Percentiles rank a stretch among this genome's conserved stretches.
These are phyloP conservation scores for Amblyraja radiata DNA, from an alignment of 2,797 vertebrate species.

Conservation along the genomic window DNA sequence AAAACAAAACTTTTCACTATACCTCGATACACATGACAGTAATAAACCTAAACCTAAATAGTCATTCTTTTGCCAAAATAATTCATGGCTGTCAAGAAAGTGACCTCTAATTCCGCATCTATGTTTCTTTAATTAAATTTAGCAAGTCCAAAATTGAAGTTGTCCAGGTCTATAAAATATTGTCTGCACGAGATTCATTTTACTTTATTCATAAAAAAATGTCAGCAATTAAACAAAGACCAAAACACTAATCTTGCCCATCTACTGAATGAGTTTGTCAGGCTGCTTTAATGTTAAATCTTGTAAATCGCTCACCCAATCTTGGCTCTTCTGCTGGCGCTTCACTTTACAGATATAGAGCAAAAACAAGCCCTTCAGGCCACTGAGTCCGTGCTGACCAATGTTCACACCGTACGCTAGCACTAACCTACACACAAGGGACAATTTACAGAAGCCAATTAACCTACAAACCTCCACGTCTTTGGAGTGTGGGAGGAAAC, in stretches of 20 bases:
- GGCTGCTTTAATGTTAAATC: constrained; percentile 6
- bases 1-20: too few relatives aligned
- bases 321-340: not conserved
- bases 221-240: not conserved
- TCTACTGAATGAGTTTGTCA: not conserved
- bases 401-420: too few relatives aligned
- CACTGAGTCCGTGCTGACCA: too few relatives aligned
- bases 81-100: not conserved
- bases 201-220: not conserved
- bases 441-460: too few relatives aligned
- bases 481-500: too few relatives aligned
- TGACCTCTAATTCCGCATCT: not conserved
- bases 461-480: too few relatives aligned
- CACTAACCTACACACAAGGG: too few relatives aligned
- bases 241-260: not conserved
- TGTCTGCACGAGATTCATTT: not conserved
- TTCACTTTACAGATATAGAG: too few relatives aligned
- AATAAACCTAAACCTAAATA: too few relatives aligned
- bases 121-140: not conserved
- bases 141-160: not conserved
- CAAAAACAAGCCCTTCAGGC: too few relatives aligned
- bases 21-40: too few relatives aligned
- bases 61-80: not conserved
- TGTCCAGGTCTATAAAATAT: not conserved
- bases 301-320: not conserved